Evolutionary conservation across 2,797 vertebrate genomes (phyloP).

Genomic region (Adelosebastes latens): DNA sequence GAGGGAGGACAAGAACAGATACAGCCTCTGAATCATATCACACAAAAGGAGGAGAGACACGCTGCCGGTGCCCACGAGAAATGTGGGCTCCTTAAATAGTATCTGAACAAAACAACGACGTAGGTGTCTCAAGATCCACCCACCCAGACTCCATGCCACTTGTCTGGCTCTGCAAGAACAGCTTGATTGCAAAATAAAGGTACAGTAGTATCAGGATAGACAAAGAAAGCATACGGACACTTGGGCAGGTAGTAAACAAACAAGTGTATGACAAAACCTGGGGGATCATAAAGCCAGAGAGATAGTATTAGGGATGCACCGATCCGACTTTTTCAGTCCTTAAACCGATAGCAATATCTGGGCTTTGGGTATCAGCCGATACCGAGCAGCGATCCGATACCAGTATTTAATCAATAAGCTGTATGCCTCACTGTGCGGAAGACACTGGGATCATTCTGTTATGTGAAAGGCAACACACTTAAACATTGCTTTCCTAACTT

Average conservation of each 20-base stretch:
- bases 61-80: slow-evolving; percentile 78
- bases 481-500: too few relatives aligned
- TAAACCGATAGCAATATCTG: too few relatives aligned
- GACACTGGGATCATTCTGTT: too few relatives aligned
- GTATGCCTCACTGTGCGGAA: too few relatives aligned
- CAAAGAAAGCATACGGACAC: slow-evolving; percentile 13
- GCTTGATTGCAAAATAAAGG: slow-evolving; percentile 38
- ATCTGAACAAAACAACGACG: slow-evolving; percentile 73
- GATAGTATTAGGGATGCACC: neutral
- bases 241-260: slow-evolving; percentile 19
- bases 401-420: too few relatives aligned
- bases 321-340: accelerated
- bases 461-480: too few relatives aligned
- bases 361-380: too few relatives aligned
- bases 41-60: slow-evolving; percentile 75
- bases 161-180: slow-evolving; percentile 60
- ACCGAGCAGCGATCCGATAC: too few relatives aligned
- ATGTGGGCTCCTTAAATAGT: slow-evolving; percentile 82
- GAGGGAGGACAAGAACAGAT: slow-evolving; percentile 75
- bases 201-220: slow-evolving; percentile 1
- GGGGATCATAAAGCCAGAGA: neutral
- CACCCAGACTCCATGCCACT: slow-evolving; percentile 59
- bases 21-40: slow-evolving; percentile 80
- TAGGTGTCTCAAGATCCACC: slow-evolving; percentile 75
- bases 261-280: neutral